These are phyloP conservation scores for Periparus ater DNA, from an alignment of 2,797 vertebrate genomes.

Conservation along the genomic window DNA sequence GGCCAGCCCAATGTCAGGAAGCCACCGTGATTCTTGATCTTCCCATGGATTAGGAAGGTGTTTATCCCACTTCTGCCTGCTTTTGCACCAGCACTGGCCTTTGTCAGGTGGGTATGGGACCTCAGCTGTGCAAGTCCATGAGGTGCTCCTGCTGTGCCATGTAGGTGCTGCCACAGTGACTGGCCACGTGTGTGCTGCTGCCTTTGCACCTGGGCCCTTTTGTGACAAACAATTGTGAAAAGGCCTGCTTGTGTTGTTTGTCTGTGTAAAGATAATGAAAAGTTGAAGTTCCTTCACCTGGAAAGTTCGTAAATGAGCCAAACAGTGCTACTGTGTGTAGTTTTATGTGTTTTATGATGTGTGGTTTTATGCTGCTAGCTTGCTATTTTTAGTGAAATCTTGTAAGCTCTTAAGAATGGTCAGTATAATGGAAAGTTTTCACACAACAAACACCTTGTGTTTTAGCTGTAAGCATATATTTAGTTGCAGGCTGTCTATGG, in stretches of 20 bases:
- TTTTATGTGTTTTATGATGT: background rate
- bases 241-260: background rate
- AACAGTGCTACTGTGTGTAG: background rate
- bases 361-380: background rate
- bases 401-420: background rate
- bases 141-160: background rate
- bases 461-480: background rate
- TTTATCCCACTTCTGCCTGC: background rate
- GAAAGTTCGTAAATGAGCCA: background rate
- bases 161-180: background rate
- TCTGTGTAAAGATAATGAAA: background rate
- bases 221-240: background rate
- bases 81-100: accelerated
- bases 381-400: background rate
- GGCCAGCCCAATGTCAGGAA: background rate
- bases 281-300: background rate
- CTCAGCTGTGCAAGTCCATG: accelerated
- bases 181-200: background rate
- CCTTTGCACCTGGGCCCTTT: background rate
- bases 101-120: accelerated
- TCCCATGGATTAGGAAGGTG: background rate
- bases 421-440: background rate
- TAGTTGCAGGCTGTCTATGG: background rate
- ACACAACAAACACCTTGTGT: background rate
- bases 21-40: background rate